phyloP scores from a whole-genome alignment of 2,797 vertebrate species.

The Manis pentadactyla region DNA sequence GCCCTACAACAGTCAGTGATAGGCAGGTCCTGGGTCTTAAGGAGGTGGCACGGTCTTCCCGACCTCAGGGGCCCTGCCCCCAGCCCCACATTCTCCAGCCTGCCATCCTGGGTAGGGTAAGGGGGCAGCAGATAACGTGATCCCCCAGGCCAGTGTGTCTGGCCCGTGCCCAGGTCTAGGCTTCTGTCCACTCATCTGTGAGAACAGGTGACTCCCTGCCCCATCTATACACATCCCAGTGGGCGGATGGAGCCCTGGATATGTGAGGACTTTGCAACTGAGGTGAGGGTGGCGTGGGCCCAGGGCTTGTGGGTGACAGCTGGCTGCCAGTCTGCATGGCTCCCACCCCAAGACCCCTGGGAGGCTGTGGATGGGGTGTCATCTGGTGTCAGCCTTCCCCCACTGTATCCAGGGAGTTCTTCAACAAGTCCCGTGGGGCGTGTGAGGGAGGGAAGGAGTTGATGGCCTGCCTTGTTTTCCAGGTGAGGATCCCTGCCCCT shows the following conservation, averaged over 20 bases:
- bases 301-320: not conserved
- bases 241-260: rapidly evolving
- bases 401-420: no score
- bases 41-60: rapidly evolving
- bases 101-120: rapidly evolving
- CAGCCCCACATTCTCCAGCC: not conserved
- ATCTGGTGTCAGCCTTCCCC: no score
- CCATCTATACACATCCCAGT: not conserved
- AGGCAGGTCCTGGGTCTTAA: not conserved
- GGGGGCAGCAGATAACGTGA: not conserved
- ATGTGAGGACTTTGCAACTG: not conserved
- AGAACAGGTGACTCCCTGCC: not conserved
- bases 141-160: not conserved
- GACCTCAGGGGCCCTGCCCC: not conserved
- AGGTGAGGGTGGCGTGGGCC: not conserved
- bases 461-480: not conserved
- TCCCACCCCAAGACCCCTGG: not conserved
- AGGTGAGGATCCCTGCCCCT: not conserved
- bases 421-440: not conserved
- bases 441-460: not conserved
- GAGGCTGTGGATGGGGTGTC: rapidly evolving
- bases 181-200: not conserved
- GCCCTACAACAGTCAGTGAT: not conserved
- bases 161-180: not conserved
- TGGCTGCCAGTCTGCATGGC: not conserved